Conservation (phyloP, 2,888 invertebrate species). For the Magallana nippona region DNA sequence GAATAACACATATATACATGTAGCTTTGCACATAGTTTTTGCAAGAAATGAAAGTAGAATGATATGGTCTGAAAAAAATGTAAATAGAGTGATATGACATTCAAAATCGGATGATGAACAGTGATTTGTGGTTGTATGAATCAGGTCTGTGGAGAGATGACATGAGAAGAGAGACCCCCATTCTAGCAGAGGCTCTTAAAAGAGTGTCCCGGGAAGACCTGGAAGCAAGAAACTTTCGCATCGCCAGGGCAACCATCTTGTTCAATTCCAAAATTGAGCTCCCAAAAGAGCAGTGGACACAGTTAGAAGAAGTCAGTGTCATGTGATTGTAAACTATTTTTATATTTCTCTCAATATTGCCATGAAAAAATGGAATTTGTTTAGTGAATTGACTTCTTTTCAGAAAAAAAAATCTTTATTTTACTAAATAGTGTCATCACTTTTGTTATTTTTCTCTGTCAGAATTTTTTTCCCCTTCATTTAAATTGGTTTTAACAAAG, state of each 20-base stretch:
- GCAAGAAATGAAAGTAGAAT: too few relatives aligned
- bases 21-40: too few relatives aligned
- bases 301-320: slow-evolving; percentile 41
- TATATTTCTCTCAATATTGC: neutral
- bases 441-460: too few relatives aligned
- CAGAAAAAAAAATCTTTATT: too few relatives aligned
- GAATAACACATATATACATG: too few relatives aligned
- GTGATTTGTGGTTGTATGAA: too few relatives aligned
- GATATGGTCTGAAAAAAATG: too few relatives aligned
- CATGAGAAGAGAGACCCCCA: slow-evolving; percentile 22
- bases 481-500: too few relatives aligned
- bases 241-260: slow-evolving; percentile 37
- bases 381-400: neutral
- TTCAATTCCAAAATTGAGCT: slow-evolving; percentile 30
- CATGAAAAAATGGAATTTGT: neutral
- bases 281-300: slow-evolving; percentile 44
- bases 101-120: too few relatives aligned
- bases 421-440: too few relatives aligned
- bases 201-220: slow-evolving; percentile 18
- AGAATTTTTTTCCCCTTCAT: too few relatives aligned
- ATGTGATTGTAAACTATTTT: neutral
- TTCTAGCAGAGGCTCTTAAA: slow-evolving; percentile 37
- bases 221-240: slow-evolving; percentile 38
- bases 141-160: slow-evolving; percentile 45
- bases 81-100: too few relatives aligned